Conservation (phyloP, 2,888 invertebrate species). For the Empis stercorea region DNA sequence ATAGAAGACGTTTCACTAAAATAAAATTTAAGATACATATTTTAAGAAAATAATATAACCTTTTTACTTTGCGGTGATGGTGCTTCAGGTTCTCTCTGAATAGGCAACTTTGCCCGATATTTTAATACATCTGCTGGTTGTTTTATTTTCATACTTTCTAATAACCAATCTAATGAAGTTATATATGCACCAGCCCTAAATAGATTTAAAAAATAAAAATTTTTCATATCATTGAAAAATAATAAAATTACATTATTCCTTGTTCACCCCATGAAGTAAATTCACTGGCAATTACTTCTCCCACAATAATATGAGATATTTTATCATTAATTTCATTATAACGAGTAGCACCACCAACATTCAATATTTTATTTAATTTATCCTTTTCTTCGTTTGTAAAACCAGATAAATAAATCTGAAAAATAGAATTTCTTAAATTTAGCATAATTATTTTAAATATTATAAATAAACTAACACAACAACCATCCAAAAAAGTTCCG, state of each 20-base stretch:
- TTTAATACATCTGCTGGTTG: conserved; percentile 38
- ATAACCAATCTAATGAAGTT: conserved; percentile 61
- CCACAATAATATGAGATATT: conserved; percentile 69
- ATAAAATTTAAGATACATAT: background rate
- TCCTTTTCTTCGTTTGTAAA: conserved; percentile 49
- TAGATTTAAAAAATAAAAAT: conserved; percentile 11
- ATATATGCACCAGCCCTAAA: conserved; percentile 41
- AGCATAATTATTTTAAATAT: background rate
- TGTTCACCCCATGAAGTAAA: conserved; percentile 16
- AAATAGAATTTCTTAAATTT: conserved; percentile 11
- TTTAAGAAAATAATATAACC: conserved; percentile 32
- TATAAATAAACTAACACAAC: conserved; percentile 48
- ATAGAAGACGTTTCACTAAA: conserved; percentile 1
- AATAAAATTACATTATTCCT: no score
- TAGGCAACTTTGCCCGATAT: conserved; percentile 26
- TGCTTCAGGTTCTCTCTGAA: conserved; percentile 28
- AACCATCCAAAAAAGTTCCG: conserved; percentile 79
- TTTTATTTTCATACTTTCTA: conserved; percentile 52
- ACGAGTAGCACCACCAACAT: conserved; percentile 71
- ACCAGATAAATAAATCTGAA: conserved; percentile 54
- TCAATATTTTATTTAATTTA: conserved; percentile 54
- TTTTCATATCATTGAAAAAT: background rate
- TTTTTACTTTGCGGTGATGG: conserved; percentile 51
- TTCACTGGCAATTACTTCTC: conserved; percentile 42
- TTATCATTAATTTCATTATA: conserved; percentile 62